Percentiles rank a stretch among this genome's conserved stretches.
phyloP scores from a whole-genome alignment of 2,113 vertebrate genomes.

The Syrmaticus mikado region DNA sequence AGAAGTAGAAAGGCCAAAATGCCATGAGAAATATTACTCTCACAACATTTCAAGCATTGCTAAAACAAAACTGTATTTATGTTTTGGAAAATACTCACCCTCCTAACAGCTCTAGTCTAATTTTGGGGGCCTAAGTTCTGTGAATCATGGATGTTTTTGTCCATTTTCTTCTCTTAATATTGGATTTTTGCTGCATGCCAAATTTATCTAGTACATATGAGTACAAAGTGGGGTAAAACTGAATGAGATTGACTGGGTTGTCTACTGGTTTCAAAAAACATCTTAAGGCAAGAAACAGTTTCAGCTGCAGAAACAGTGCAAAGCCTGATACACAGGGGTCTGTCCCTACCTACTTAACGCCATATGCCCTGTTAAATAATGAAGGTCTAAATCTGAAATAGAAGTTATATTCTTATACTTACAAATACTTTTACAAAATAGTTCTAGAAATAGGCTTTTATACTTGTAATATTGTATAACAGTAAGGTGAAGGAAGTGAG shows the following conservation, averaged over 20 bases:
- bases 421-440: not conserved
- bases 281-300: not conserved
- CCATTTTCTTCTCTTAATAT: not conserved
- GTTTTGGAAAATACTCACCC: not conserved
- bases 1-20: conserved; percentile 22
- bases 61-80: not conserved
- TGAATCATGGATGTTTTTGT: not conserved
- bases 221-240: not conserved
- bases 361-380: not conserved
- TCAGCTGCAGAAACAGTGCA: not conserved
- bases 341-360: not conserved
- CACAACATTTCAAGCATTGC: not conserved
- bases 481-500: not conserved
- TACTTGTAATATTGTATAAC: not conserved
- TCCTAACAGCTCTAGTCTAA: not conserved
- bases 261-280: not conserved
- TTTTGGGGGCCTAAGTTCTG: not conserved
- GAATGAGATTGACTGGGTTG: not conserved
- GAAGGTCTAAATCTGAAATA: not conserved
- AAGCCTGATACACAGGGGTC: not conserved
- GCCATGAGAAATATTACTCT: not conserved
- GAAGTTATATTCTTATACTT: not conserved
- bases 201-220: not conserved
- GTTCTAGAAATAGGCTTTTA: not conserved
- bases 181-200: not conserved